A percentile compares a stretch with the other conserved stretches of the same genome.
Conservation (phyloP, 2,113 vertebrate species). For the Procavia capensis region DNA sequence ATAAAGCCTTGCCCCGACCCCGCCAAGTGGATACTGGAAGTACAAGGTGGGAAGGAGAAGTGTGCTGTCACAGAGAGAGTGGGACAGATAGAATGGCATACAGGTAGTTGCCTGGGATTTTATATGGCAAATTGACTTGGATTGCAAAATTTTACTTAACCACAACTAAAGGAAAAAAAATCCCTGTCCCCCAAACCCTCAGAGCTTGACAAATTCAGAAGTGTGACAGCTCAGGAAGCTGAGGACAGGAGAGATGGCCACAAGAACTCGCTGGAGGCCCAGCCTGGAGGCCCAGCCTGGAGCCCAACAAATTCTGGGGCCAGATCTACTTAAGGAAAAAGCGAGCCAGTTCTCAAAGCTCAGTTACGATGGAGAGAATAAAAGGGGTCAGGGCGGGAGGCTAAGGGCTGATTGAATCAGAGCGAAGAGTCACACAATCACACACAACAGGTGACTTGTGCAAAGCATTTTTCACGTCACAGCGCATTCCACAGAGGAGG, state of each 20-base stretch:
- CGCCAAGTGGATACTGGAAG: too few species aligned
- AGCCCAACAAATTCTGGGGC: fast-evolving
- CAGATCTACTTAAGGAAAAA: background rate
- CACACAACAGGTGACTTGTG: background rate
- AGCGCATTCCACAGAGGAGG: background rate
- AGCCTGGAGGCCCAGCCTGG: too few species aligned
- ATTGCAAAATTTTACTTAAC: too few species aligned
- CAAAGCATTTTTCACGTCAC: background rate
- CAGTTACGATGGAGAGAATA: background rate
- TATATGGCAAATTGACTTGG: too few species aligned
- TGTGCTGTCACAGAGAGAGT: too few species aligned
- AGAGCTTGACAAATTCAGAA: background rate
- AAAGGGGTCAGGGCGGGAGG: background rate
- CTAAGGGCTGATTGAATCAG: too few species aligned
- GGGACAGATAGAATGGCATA: too few species aligned
- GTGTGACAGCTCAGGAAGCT: background rate
- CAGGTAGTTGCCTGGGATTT: too few species aligned
- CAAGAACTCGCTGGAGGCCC: background rate
- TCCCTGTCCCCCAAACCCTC: background rate
- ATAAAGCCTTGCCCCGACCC: background rate
- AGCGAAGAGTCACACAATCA: fast-evolving
- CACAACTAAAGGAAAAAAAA: too few species aligned
- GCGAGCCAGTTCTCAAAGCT: background rate
- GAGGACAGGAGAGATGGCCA: background rate
- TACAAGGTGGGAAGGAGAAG: too few species aligned